Conservation (phyloP, 2,113 vertebrate species). For the Antigone vipio region DNA sequence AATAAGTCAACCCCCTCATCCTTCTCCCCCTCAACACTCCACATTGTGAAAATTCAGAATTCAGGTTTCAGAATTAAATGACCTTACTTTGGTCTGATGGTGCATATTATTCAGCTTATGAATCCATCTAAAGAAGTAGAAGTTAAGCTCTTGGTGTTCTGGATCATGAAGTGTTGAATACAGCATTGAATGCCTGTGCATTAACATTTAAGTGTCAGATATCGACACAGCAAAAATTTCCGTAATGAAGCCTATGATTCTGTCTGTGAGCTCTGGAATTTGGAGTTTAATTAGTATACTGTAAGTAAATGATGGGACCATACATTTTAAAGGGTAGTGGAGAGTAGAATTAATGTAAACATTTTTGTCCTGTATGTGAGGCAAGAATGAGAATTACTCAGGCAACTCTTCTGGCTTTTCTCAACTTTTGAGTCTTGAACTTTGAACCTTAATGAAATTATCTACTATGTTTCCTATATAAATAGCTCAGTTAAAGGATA, state of each 20-base stretch:
- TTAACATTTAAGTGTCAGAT: background rate
- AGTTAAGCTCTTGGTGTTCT: background rate
- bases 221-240: background rate
- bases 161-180: background rate
- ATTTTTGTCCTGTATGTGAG: background rate
- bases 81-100: background rate
- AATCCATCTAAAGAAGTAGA: background rate
- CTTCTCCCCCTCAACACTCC: background rate
- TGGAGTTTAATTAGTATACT: background rate
- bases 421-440: background rate
- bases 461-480: background rate
- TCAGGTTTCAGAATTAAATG: background rate
- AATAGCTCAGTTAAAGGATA: background rate
- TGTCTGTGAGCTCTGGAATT: background rate
- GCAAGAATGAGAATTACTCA: background rate
- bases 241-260: background rate
- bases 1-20: background rate
- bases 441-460: background rate
- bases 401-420: background rate
- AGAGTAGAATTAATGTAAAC: background rate
- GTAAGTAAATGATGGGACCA: background rate
- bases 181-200: background rate
- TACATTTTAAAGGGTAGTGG: background rate
- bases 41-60: background rate
- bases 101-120: background rate